A percentile compares a stretch with the other conserved stretches of the same genome.
Evolutionary conservation across 2,888 invertebrate genomes (phyloP).

Genomic region (Drosophila anomelani): DNA sequence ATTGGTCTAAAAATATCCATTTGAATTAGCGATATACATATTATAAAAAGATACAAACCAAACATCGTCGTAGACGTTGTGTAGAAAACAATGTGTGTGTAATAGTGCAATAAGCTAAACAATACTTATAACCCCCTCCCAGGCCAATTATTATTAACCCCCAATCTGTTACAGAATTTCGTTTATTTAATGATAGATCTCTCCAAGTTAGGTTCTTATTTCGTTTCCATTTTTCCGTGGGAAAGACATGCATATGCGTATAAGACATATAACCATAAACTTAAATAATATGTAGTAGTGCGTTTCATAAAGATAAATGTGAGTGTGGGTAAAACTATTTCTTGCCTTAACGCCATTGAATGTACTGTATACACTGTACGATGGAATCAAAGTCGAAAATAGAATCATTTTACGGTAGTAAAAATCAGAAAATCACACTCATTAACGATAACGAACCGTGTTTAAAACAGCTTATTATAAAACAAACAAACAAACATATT

Average conservation of each 20-base stretch:
- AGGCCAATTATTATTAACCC: neutral
- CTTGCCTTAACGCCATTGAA: conserved; percentile 18
- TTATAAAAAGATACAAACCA: conserved; percentile 10
- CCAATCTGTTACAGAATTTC: conserved; percentile 15
- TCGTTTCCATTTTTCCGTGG: conserved; percentile 20
- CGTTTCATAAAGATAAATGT: conserved; percentile 6
- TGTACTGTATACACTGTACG: conserved; percentile 13
- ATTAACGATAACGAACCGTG: conserved; percentile 7
- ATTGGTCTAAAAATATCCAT: conserved; percentile 6
- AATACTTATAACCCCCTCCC: conserved; percentile 1
- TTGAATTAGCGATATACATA: conserved; percentile 31
- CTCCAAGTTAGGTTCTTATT: conserved; percentile 3
- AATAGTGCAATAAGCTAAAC: conserved; percentile 47
- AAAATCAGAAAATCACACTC: conserved; percentile 22
- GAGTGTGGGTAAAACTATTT: conserved; percentile 3
- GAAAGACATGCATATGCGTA: conserved; percentile 26
- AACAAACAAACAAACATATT: conserved; percentile 4
- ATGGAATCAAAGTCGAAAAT: conserved; percentile 21
- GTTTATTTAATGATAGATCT: conserved; percentile 3
- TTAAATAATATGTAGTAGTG: conserved; percentile 13
- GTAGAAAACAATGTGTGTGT: conserved; percentile 32
- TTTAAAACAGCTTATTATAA: conserved; percentile 17
- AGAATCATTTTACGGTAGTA: conserved; percentile 28
- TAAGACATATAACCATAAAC: conserved; percentile 13
- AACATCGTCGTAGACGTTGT: conserved; percentile 22